Percentiles rank a stretch among this genome's conserved stretches.
phyloP scores from a whole-genome alignment of 2,113 vertebrate genomes.

The Pituophis catenifer region DNA sequence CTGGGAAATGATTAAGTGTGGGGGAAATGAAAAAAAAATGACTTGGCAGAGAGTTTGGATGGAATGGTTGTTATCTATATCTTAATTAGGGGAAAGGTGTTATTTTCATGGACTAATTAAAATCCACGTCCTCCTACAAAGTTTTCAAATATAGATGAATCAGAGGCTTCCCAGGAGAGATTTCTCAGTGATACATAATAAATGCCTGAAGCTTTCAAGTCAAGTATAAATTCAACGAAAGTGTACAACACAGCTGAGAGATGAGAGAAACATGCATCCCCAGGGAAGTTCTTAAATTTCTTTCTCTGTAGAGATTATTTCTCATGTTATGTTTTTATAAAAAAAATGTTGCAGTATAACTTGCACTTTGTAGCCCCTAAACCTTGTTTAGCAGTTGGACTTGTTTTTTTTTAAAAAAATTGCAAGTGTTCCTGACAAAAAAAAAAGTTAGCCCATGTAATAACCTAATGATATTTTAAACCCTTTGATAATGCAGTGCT shows the following conservation, averaged over 20 bases:
- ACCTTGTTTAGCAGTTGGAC: neutral
- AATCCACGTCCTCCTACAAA: constrained; percentile 49
- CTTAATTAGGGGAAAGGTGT: constrained; percentile 23
- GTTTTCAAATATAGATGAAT: constrained; percentile 59
- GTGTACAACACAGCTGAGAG: neutral
- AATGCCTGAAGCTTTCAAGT: constrained; percentile 51
- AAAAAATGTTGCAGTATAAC: neutral
- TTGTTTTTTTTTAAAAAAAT: neutral
- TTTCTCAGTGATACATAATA: constrained; percentile 51
- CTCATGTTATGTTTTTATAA: constrained; percentile 29
- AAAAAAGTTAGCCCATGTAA: neutral
- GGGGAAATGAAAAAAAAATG: neutral
- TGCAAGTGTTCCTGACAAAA: neutral
- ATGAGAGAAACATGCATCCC: neutral
- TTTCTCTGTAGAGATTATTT: constrained; percentile 31
- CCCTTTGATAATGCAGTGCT: neutral
- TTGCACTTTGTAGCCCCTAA: neutral
- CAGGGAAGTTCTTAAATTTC: constrained; percentile 33
- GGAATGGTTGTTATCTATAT: neutral
- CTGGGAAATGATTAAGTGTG: constrained; percentile 1
- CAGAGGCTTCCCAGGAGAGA: constrained; percentile 34
- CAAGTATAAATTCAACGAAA: constrained; percentile 40
- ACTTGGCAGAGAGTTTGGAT: neutral
- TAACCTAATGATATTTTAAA: neutral
- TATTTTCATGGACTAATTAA: constrained; percentile 35